Percentiles rank a stretch among this genome's conserved stretches.
Evolutionary conservation across 2,797 vertebrate species (phyloP).

Genomic region (Chiroxiphia lanceolata): DNA sequence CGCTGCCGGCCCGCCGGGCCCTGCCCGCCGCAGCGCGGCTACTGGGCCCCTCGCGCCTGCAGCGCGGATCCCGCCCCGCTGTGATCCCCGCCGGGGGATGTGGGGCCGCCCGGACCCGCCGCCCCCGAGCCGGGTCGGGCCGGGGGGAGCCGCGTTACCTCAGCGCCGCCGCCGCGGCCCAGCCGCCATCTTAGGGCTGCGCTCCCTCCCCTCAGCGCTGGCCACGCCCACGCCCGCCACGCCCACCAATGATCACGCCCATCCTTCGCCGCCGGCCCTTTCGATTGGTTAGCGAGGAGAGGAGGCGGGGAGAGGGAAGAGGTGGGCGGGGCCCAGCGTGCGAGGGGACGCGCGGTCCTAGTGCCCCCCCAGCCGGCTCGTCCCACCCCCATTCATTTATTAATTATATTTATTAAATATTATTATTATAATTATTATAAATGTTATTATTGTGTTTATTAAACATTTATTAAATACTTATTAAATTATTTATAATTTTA

Average conservation of each 20-base stretch:
- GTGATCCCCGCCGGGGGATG: no score
- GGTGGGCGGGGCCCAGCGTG: background rate
- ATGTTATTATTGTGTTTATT: no score
- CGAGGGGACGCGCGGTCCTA: background rate
- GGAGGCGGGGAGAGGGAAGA: background rate
- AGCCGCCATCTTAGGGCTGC: background rate
- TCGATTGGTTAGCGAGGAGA: background rate
- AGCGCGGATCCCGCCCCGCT: background rate
- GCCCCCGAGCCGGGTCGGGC: background rate
- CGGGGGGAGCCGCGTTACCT: background rate
- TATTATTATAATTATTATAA: no score
- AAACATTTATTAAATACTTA: background rate
- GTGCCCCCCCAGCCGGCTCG: background rate
- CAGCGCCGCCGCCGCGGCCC: background rate
- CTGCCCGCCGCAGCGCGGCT: background rate
- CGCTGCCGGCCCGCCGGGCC: background rate
- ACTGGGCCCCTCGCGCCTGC: rapidly evolving
- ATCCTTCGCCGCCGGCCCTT: rapidly evolving
- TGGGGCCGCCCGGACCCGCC: background rate
- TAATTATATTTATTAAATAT: background rate
- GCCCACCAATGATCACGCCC: rapidly evolving
- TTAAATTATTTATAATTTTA: background rate
- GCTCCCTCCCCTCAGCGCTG: background rate
- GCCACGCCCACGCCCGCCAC: background rate
- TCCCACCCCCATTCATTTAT: background rate